Evolutionary conservation across 1,140 invertebrate species (phyloP).

Genomic region (Odontomachus brunneus): DNA sequence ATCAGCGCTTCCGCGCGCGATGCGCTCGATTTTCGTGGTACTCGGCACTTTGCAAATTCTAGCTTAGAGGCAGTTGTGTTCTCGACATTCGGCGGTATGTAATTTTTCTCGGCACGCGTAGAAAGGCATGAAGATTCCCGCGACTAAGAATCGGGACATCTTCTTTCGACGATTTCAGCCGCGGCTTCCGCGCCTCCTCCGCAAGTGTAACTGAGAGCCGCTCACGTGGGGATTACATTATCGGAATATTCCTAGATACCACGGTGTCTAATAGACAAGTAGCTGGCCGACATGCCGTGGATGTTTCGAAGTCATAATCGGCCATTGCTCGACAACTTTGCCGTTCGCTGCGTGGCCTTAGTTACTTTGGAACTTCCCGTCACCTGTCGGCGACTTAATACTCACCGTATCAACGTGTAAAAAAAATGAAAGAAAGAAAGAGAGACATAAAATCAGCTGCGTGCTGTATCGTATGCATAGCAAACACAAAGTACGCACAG

Average conservation of each 20-base stretch:
- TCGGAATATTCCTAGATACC: conserved; percentile 31
- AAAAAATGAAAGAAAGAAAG: background rate
- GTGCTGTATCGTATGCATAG: background rate
- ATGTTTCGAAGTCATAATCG: conserved; percentile 46
- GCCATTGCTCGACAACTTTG: conserved; percentile 23
- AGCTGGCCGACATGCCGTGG: conserved; percentile 20
- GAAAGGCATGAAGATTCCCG: background rate
- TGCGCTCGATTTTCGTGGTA: too few species aligned
- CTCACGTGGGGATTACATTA: background rate
- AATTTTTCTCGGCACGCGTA: background rate
- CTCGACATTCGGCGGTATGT: too few species aligned
- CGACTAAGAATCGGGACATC: background rate
- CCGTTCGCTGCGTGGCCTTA: conserved; percentile 1
- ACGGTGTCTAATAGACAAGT: conserved; percentile 33
- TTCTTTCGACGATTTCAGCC: background rate
- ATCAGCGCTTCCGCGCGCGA: too few species aligned
- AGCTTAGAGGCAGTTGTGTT: too few species aligned
- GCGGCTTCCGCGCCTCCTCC: too few species aligned
- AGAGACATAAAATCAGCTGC: too few species aligned
- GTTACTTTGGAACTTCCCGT: conserved; percentile 23
- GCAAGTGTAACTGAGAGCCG: background rate
- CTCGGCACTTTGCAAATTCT: too few species aligned
- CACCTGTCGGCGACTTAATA: background rate
- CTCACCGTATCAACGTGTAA: background rate
- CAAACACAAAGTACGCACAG: too few species aligned